Conservation (phyloP, 2,797 vertebrate genomes). For the Platyrinchus mystaceus region DNA sequence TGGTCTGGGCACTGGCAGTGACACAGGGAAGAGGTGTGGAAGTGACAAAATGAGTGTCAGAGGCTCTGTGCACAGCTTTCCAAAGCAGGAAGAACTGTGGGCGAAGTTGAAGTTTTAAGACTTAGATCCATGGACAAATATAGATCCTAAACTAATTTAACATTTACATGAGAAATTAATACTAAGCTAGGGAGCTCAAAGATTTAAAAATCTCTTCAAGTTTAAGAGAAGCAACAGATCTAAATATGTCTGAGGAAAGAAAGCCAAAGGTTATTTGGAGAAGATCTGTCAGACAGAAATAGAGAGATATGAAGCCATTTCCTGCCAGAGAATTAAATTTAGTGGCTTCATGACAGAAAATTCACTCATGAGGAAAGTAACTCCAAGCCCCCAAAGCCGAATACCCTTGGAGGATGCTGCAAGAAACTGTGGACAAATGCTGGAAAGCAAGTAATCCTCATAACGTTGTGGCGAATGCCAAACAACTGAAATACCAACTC, state of each 20-base stretch:
- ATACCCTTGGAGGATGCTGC: background rate
- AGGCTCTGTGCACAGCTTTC: background rate
- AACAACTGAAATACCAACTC: background rate
- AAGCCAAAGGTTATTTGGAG: background rate
- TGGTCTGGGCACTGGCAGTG: background rate
- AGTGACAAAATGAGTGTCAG: background rate
- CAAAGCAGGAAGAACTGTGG: background rate
- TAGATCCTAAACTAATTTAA: background rate
- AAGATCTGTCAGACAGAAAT: background rate
- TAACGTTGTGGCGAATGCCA: background rate
- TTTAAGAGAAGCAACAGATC: conserved; percentile 12
- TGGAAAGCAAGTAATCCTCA: background rate
- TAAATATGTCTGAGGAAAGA: background rate
- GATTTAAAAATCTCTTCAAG: background rate
- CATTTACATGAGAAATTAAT: conserved; percentile 8
- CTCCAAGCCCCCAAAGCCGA: background rate
- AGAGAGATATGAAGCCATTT: background rate
- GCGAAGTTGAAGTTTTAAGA: background rate
- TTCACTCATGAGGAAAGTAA: background rate
- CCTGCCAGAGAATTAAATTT: background rate
- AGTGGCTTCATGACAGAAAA: background rate
- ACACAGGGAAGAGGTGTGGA: background rate
- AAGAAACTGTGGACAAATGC: background rate
- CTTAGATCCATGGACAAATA: background rate
- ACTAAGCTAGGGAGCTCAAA: background rate